These are phyloP conservation scores for Setipinna tenuifilis DNA, from an alignment of 2,797 vertebrate species.

Conservation along the genomic window DNA sequence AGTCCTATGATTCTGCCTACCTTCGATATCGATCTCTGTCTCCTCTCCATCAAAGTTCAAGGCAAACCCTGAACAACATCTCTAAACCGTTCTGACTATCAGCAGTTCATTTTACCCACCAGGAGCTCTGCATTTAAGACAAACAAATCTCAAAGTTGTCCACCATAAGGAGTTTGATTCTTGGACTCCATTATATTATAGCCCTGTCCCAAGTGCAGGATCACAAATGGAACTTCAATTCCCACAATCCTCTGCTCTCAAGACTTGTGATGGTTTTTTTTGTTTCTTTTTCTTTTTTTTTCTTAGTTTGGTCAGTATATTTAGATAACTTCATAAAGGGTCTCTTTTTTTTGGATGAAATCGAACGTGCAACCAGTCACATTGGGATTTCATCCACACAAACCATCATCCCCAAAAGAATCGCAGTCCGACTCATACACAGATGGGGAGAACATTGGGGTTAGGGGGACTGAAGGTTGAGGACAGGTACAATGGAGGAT, in stretches of 20 bases:
- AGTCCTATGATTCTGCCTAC: not conserved
- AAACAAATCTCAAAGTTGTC: not conserved
- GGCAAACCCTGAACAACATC: not conserved
- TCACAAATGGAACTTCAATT: conserved; percentile 36
- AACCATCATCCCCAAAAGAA: not conserved
- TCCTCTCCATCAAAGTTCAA: not conserved
- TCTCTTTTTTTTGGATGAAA: conserved; percentile 5
- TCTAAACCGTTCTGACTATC: not conserved
- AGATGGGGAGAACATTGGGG: not conserved
- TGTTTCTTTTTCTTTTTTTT: too few species aligned
- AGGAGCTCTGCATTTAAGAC: conserved; percentile 20
- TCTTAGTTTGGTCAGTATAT: not conserved
- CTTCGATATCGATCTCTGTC: not conserved
- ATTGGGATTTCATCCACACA: not conserved
- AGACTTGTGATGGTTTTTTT: not conserved
- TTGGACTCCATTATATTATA: not conserved
- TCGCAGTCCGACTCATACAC: not conserved
- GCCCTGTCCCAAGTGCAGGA: not conserved
- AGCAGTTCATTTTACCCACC: not conserved
- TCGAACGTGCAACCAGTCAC: not conserved
- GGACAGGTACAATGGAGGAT: not conserved
- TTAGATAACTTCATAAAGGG: not conserved
- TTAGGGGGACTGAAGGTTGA: not conserved
- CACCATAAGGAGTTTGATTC: not conserved
- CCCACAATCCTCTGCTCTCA: conserved; percentile 29